These are phyloP conservation scores for Atherinosoma microstoma DNA, from an alignment of 2,797 vertebrate species.

Conservation along the genomic window DNA sequence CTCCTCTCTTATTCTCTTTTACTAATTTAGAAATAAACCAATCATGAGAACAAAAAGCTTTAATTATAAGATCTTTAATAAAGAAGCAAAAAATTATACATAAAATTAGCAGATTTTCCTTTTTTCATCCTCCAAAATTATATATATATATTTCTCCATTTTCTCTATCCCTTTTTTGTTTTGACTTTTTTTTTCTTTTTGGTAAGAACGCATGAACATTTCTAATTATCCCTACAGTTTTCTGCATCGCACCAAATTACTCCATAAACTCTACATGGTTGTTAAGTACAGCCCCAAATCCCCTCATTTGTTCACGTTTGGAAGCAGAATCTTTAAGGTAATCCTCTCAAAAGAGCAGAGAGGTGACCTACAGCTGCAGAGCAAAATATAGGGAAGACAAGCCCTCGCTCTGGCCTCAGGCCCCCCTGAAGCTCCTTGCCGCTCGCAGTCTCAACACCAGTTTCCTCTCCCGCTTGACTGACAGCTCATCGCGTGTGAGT, in stretches of 20 bases:
- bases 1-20: neutral
- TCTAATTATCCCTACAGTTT: neutral
- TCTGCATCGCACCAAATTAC: neutral
- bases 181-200: too few relatives aligned
- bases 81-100: too few relatives aligned
- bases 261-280: neutral
- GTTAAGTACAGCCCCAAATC: conserved; percentile 9
- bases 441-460: conserved; percentile 19
- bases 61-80: too few relatives aligned
- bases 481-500: conserved; percentile 78
- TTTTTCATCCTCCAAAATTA: too few relatives aligned
- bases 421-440: conserved; percentile 12
- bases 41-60: too few relatives aligned
- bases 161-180: neutral
- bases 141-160: too few relatives aligned
- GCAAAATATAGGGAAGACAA: neutral
- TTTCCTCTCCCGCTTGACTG: conserved; percentile 59
- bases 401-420: conserved; percentile 28
- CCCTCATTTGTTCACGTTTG: conserved; percentile 22
- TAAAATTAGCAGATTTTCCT: too few relatives aligned
- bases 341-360: conserved; percentile 32
- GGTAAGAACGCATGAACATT: too few relatives aligned
- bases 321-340: conserved; percentile 5
- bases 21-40: too few relatives aligned
- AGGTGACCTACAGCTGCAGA: conserved; percentile 32